Conservation (phyloP, 2,888 invertebrate genomes). For the Lasiommata megera region DNA sequence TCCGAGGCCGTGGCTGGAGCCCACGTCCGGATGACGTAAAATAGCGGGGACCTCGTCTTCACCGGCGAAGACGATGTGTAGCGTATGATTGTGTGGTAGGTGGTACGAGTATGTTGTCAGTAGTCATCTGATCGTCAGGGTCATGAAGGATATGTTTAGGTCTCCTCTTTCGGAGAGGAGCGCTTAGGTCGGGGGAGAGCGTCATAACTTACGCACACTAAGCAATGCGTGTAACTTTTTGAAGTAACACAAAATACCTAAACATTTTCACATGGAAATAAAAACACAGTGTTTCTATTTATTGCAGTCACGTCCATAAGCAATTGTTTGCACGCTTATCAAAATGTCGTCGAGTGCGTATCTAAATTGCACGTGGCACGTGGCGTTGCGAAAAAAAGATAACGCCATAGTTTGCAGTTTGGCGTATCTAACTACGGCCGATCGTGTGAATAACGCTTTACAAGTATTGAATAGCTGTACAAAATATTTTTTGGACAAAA, state of each 20-base stretch:
- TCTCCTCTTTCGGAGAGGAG: too few species aligned
- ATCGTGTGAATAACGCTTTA: not conserved
- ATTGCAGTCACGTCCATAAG: conserved; percentile 20
- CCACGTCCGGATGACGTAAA: too few species aligned
- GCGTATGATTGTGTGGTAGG: too few species aligned
- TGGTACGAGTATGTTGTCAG: too few species aligned
- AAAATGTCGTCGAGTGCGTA: conserved; percentile 23
- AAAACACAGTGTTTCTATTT: conserved; percentile 13
- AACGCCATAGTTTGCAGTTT: conserved; percentile 17
- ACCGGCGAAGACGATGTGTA: too few species aligned
- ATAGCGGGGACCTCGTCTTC: too few species aligned
- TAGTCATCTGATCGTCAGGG: too few species aligned
- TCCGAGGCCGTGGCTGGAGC: too few species aligned
- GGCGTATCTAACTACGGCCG: conserved; percentile 23
- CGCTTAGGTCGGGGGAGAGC: too few species aligned
- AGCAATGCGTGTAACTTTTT: too few species aligned
- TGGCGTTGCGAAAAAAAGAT: conserved; percentile 27
- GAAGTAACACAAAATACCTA: not conserved
- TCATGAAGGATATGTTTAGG: too few species aligned
- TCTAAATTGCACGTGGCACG: conserved; percentile 31
- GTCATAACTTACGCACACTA: too few species aligned
- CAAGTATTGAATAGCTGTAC: not conserved
- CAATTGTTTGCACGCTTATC: conserved; percentile 30
- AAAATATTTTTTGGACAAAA: not conserved
- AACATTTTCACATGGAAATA: not conserved